Evolutionary conservation across 1,140 invertebrate species (phyloP).

Genomic region (Bursaphelenchus mucronatus): DNA sequence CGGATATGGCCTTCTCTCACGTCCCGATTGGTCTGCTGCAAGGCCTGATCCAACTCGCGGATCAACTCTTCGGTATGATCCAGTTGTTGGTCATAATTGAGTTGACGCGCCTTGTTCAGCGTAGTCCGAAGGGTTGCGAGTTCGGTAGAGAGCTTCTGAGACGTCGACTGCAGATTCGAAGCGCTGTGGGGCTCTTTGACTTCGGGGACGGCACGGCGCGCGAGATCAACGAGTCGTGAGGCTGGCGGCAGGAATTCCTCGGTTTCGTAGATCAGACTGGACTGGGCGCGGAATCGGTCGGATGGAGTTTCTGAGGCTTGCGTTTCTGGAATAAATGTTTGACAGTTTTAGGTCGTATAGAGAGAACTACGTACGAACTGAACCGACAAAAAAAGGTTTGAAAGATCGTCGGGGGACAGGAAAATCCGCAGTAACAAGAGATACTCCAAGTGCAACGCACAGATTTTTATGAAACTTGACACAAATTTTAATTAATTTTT

Average conservation of each 20-base stretch:
- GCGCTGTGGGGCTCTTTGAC: slow-evolving; percentile 73
- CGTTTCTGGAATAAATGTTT: slow-evolving; percentile 62
- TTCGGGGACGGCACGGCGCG: slow-evolving; percentile 77
- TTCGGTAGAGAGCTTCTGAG: slow-evolving; percentile 73
- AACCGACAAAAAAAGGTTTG: no score
- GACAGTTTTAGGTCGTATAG: background rate
- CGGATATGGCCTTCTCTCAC: background rate
- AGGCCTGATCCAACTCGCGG: slow-evolving; percentile 73
- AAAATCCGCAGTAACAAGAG: background rate
- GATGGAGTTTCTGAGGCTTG: slow-evolving; percentile 71
- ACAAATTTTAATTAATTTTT: no score
- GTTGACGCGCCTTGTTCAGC: slow-evolving; percentile 76
- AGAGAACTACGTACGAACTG: no score
- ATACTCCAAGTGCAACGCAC: background rate
- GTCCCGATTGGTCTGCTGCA: slow-evolving; percentile 73
- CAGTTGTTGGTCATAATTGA: slow-evolving; percentile 77
- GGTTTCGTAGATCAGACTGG: slow-evolving; percentile 53
- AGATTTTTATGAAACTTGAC: background rate
- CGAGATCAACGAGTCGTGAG: slow-evolving; percentile 69
- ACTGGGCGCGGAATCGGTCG: slow-evolving; percentile 54
- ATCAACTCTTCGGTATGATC: slow-evolving; percentile 67
- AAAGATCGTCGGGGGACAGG: no score
- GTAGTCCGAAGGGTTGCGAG: slow-evolving; percentile 76
- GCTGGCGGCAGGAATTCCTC: slow-evolving; percentile 64
- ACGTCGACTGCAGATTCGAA: slow-evolving; percentile 70